Evolutionary conservation across 2,113 vertebrate species (phyloP), one percentile per base, ranked within the genome.

Genomic region (Cyanistes caeruleus): DNA sequence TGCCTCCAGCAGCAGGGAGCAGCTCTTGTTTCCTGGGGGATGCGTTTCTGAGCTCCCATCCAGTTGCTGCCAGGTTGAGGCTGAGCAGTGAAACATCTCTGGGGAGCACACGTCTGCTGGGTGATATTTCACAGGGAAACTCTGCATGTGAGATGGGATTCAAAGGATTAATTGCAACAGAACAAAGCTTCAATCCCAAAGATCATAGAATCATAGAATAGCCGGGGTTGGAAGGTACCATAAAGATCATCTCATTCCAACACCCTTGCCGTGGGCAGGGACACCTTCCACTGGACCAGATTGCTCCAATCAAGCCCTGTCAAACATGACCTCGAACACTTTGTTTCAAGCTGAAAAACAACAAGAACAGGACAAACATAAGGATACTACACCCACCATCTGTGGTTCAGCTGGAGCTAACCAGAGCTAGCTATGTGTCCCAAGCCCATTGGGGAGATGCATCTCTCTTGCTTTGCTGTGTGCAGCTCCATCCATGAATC

Each of bases 51-150:
- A 80, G 20, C 27, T 60, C 63, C 27, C 55, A 52, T 59, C 55
- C 0, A 0, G 33, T 55, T 0, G 0, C 58, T 86, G 82, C 84
- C 82, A 63, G 56, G 52, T 78, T 78, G 74, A 39, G 4, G 6
- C 46, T 35, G 52, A 75, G 31, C 16, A 46, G 74, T 53, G 24
- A 46, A 75, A 68, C 43, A 5, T 72, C 27, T 60, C 39, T 74
- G n/a, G 59, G 44, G 53, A 80, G 44, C 35, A 15, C 13, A 0
- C 3, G 1, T 64, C 49, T 90, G 20, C 43, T 15, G 53, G 44
- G 65, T 83, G 79, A 52, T 37, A 27, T 48, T 80, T 75, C 37
- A 58, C 52, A 58, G 60, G 53, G n/a, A 82, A 75, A 67, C 53
- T 80, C 63, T 58, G 2, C 52, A 31, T 44, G 19, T 25, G 48